phyloP scores from a whole-genome alignment of 2,888 invertebrate genomes.

The Epinotia ramella region DNA sequence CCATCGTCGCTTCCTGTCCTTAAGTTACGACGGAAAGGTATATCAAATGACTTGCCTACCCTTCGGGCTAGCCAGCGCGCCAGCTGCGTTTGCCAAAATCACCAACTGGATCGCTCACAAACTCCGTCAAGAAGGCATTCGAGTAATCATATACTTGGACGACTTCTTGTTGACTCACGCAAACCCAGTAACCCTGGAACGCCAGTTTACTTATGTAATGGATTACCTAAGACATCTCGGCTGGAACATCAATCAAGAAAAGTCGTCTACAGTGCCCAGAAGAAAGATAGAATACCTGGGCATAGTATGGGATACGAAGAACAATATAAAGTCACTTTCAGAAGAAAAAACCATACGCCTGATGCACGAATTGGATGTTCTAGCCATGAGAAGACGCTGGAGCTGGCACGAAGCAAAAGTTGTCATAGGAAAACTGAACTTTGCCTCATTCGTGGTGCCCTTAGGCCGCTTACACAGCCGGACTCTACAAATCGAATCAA shows the following conservation, averaged over 20 bases:
- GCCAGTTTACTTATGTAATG: conserved; percentile 22
- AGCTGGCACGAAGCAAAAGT: too few species aligned
- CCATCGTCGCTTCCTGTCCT: conserved; percentile 9
- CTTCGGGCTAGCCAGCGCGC: conserved; percentile 28
- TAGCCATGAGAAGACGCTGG: too few species aligned
- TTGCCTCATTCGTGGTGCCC: too few species aligned
- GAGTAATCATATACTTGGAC: background rate
- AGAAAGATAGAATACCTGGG: conserved; percentile 12
- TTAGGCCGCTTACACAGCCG: too few species aligned
- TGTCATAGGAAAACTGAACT: too few species aligned
- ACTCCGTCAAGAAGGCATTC: conserved; percentile 13
- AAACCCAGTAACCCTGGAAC: conserved; percentile 43
- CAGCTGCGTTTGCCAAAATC: conserved; percentile 27
- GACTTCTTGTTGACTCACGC: conserved; percentile 13
- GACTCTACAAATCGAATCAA: too few species aligned
- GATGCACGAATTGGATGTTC: too few species aligned
- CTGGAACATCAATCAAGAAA: conserved; percentile 1
- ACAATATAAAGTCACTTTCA: conserved; percentile 8
- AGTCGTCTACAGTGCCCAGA: background rate
- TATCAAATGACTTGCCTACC: conserved; percentile 33
- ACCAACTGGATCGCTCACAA: conserved; percentile 17
- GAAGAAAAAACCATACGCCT: background rate
- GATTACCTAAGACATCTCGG: background rate
- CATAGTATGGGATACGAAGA: conserved; percentile 8
- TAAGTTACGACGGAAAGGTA: conserved; percentile 7